A percentile compares a stretch with the other conserved stretches of the same genome.
These are phyloP conservation scores for Melanaphis sacchari DNA, from an alignment of 1,140 invertebrate species.

Conservation along the genomic window DNA sequence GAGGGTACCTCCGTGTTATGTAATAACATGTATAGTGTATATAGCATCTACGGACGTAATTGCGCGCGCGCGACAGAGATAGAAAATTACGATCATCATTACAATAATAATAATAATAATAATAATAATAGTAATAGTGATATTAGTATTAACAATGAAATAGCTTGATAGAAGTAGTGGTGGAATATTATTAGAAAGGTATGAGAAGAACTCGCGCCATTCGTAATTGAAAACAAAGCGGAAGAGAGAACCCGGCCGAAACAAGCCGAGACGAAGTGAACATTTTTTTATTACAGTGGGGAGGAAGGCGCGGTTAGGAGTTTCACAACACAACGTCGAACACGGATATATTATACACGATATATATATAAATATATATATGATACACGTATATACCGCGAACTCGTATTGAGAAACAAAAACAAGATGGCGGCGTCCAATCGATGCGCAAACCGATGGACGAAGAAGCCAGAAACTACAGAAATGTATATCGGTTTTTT, in stretches of 20 bases:
- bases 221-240: slow-evolving; percentile 7
- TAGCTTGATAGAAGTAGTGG: not conserved
- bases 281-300: not conserved
- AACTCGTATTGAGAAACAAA: not conserved
- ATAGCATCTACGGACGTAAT: not conserved
- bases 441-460: slow-evolving; percentile 38
- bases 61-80: not conserved
- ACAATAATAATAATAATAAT: not conserved
- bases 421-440: slow-evolving; percentile 53
- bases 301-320: not conserved
- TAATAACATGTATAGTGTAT: not conserved
- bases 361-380: not conserved
- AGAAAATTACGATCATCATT: not conserved
- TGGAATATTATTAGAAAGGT: slow-evolving; percentile 2
- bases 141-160: not conserved
- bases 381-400: not conserved
- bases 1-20: not conserved
- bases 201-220: not conserved
- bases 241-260: not conserved
- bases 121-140: not conserved
- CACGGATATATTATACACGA: not conserved
- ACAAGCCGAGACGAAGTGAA: not conserved
- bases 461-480: slow-evolving; percentile 17
- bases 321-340: not conserved
- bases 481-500: slow-evolving; percentile 26